Conservation (phyloP, 1,140 invertebrate genomes). For the Scylla paramamosain region DNA sequence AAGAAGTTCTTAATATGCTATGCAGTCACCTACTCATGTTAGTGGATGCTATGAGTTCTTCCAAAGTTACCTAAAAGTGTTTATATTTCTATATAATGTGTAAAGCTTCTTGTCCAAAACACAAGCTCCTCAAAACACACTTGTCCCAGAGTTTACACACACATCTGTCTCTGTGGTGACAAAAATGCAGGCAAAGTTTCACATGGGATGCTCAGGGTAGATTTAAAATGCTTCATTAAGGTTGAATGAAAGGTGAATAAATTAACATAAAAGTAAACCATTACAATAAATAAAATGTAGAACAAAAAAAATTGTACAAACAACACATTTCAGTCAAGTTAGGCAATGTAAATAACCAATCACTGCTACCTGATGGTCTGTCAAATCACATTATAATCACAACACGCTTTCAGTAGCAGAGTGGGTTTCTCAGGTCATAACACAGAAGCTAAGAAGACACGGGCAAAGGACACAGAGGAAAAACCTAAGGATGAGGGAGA, state of each 20-base stretch:
- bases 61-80: no score
- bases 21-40: no score
- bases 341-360: background rate
- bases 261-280: background rate
- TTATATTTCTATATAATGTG: no score
- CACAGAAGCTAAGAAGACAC: background rate
- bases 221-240: no score
- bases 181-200: background rate
- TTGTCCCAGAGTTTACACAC: no score
- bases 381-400: background rate
- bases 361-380: background rate
- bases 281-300: background rate
- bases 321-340: background rate
- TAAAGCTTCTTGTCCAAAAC: no score
- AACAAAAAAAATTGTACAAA: background rate
- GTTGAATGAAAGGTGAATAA: background rate
- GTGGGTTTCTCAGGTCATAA: constrained; percentile 4
- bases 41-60: no score
- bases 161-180: background rate
- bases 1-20: no score
- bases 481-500: background rate
- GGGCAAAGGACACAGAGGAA: background rate
- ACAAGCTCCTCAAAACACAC: no score
- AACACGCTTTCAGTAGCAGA: background rate
- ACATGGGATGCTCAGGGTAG: background rate